phyloP scores from a whole-genome alignment of 2,888 invertebrate genomes.

The Priapulus caudatus region DNA sequence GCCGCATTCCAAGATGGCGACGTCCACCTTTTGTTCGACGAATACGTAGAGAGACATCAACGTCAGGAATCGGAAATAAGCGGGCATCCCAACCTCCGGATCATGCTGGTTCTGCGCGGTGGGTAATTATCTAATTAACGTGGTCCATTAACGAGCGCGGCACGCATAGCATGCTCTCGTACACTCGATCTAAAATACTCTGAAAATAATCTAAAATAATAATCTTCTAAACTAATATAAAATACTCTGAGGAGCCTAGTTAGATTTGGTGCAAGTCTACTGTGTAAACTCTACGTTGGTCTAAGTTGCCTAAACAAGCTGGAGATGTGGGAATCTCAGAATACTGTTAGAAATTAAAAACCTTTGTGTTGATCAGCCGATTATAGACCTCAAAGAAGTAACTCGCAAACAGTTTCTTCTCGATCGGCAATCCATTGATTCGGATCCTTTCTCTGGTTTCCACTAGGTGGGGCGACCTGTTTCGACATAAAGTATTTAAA shows the following conservation, averaged over 20 bases:
- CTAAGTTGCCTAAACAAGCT: too few species aligned
- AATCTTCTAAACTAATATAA: too few species aligned
- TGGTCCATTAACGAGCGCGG: not conserved
- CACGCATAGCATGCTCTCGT: too few species aligned
- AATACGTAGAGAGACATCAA: slow-evolving; percentile 81
- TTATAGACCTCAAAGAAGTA: slow-evolving; percentile 73
- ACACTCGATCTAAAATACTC: too few species aligned
- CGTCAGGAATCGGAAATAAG: slow-evolving; percentile 88
- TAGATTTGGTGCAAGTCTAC: too few species aligned
- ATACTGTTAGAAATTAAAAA: slow-evolving; percentile 13
- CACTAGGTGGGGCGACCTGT: slow-evolving; percentile 90
- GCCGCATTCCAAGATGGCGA: slow-evolving; percentile 89
- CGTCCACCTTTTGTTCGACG: slow-evolving; percentile 60
- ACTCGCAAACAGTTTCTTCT: slow-evolving; percentile 55
- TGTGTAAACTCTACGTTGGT: too few species aligned
- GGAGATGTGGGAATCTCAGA: not conserved
- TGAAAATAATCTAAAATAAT: too few species aligned
- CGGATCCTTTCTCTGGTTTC: slow-evolving; percentile 81
- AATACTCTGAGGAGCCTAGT: too few species aligned
- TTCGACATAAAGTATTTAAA: too few species aligned
- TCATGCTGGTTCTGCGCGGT: too few species aligned
- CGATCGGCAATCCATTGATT: slow-evolving; percentile 67
- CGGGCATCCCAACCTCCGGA: slow-evolving; percentile 61
- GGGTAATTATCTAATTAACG: not conserved
- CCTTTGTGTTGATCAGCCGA: slow-evolving; percentile 32